phyloP scores from a whole-genome alignment of 2,797 vertebrate species.

The Poecile montanus region DNA sequence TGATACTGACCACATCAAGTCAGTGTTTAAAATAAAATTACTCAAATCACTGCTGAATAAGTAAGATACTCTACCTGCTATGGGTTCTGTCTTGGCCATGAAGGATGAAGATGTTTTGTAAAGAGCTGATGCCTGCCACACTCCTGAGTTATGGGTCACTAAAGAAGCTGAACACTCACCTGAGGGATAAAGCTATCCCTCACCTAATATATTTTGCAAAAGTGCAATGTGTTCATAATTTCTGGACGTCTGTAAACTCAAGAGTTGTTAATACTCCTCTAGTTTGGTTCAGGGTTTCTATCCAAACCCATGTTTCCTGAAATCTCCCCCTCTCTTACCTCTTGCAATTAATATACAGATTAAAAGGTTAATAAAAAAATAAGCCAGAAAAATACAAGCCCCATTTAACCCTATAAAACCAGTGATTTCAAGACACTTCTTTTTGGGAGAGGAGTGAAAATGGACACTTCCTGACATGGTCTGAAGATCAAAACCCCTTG shows the following conservation, averaged over 20 bases:
- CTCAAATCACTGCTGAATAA: constrained; percentile 61
- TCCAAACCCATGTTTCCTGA: background rate
- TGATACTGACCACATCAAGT: constrained; percentile 47
- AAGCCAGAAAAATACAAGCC: background rate
- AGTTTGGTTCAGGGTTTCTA: constrained; percentile 46
- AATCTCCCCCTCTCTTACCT: background rate
- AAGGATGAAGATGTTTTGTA: constrained; percentile 67
- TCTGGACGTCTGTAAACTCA: constrained; percentile 71
- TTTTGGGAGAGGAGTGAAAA: background rate
- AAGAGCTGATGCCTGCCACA: constrained; percentile 28
- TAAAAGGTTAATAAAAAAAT: constrained; percentile 30
- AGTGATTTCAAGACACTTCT: background rate
- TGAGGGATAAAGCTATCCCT: constrained; percentile 70
- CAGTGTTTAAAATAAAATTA: constrained; percentile 66
- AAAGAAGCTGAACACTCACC: constrained; percentile 69
- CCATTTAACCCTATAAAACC: background rate
- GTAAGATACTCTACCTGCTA: constrained; percentile 17
- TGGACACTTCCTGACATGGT: background rate
- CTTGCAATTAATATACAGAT: background rate
- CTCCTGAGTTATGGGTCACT: constrained; percentile 70
- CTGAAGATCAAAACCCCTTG: background rate
- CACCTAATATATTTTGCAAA: constrained; percentile 74
- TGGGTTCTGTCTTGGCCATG: constrained; percentile 26
- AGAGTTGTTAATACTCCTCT: constrained; percentile 52
- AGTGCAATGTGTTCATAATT: constrained; percentile 68